phyloP scores from a whole-genome alignment of 2,797 vertebrate species.

The Nothura maculosa region DNA sequence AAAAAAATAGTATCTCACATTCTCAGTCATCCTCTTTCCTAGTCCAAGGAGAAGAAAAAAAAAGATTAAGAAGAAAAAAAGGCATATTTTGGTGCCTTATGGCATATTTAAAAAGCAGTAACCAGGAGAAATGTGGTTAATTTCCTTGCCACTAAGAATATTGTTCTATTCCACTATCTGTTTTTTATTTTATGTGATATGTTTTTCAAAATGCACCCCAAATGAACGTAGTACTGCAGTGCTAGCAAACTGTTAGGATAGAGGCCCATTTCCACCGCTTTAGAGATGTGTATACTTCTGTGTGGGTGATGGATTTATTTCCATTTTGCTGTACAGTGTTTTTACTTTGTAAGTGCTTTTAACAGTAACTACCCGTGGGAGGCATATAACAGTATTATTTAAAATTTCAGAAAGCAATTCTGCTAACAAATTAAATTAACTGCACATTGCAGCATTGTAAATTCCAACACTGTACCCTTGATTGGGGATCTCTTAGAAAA shows the following conservation, averaged over 20 bases:
- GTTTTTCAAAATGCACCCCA: neutral
- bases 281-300: neutral
- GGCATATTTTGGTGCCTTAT: too few species aligned
- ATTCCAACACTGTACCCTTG: neutral
- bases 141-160: neutral
- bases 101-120: neutral
- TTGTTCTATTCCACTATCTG: neutral
- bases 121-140: neutral
- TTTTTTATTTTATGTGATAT: neutral
- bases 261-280: neutral
- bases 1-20: neutral
- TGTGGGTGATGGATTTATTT: neutral
- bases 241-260: neutral
- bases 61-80: neutral
- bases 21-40: rapidly evolving
- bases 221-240: neutral
- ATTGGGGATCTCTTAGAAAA: neutral
- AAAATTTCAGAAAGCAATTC: conserved; percentile 27
- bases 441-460: neutral
- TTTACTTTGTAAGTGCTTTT: conserved; percentile 1
- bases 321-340: neutral
- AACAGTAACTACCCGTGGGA: neutral
- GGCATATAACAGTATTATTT: neutral
- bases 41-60: neutral
- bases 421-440: conserved; percentile 34